Evolutionary conservation across 2,113 vertebrate species (phyloP).

Genomic region (Podilymbus podiceps): DNA sequence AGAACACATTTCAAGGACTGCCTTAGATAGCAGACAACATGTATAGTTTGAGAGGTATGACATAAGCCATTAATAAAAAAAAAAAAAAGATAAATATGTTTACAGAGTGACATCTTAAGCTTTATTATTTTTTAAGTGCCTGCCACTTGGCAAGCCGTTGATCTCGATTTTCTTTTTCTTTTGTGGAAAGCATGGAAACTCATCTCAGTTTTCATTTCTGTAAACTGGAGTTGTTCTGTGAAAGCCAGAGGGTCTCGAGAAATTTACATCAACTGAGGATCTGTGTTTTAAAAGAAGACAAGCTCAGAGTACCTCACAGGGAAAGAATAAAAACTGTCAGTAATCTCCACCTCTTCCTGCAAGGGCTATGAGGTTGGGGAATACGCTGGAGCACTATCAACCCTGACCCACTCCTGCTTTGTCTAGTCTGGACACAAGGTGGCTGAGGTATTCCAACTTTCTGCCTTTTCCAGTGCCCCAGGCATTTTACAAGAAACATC

Average conservation of each 20-base stretch:
- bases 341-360: neutral
- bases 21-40: neutral
- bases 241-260: neutral
- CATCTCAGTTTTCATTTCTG: neutral
- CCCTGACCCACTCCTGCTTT: neutral
- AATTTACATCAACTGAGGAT: neutral
- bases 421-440: neutral
- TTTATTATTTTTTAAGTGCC: neutral
- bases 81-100: constrained; percentile 2
- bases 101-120: neutral
- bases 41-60: neutral
- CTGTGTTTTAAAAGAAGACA: neutral
- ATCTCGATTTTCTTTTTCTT: neutral
- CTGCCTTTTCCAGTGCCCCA: accelerated
- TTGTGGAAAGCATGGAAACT: neutral
- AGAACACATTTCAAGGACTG: neutral
- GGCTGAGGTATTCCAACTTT: neutral
- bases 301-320: neutral
- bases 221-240: neutral
- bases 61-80: neutral
- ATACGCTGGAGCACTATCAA: accelerated
- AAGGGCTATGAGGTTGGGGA: neutral
- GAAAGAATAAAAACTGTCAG: neutral
- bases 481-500: neutral
- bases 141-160: neutral